Evolutionary conservation across 2,113 vertebrate genomes (phyloP), one percentile per base, ranked within the genome.

Genomic region (Eulacestoma nigropectus): DNA sequence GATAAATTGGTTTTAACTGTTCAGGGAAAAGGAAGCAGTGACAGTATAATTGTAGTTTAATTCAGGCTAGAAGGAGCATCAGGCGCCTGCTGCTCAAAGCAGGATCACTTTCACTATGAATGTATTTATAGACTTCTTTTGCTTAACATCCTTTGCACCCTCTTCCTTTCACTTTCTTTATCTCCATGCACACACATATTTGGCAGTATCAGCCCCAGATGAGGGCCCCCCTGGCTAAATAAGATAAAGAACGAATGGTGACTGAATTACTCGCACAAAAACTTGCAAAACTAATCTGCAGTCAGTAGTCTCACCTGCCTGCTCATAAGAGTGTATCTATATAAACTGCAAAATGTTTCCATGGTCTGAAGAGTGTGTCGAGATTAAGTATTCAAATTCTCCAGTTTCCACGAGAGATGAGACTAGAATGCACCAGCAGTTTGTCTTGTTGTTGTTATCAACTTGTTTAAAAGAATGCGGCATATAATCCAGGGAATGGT

Each of bases 241-340:
- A 84, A 84, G 35, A 50, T 89, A 56, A 63, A 59, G 52, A 90
- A 11, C 5, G 1, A 52, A 35, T 33, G 5, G 22, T 78, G 80
- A 41, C 47, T 39, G 30, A 78, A 67, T 39, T 88, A 35, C 50
- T 75, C 0, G 0, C 18, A 9, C 11, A 35, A 50, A 65, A 93
- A 55, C 32, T 22, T 84, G 55, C 19, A 63, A 57, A 63, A 59
- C 6, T 29, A 3, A 46, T 72, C 50, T 73, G 50, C 20, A 81
- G 11, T 23, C 44, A 75, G 33, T n/a, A 56, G 32, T 77, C 18
- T 93, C 25, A 79, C 9, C 19, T 80, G 26, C 27, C 59, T 79
- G 17, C 13, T 94, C 11, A 0, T 37, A 30, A 33, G 16, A 50
- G 33, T 46, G 30, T 69, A 0, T 25, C 16, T 55, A 0, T 74